Evolutionary conservation across 2,113 vertebrate genomes (phyloP).

Genomic region (Scortum barcoo): DNA sequence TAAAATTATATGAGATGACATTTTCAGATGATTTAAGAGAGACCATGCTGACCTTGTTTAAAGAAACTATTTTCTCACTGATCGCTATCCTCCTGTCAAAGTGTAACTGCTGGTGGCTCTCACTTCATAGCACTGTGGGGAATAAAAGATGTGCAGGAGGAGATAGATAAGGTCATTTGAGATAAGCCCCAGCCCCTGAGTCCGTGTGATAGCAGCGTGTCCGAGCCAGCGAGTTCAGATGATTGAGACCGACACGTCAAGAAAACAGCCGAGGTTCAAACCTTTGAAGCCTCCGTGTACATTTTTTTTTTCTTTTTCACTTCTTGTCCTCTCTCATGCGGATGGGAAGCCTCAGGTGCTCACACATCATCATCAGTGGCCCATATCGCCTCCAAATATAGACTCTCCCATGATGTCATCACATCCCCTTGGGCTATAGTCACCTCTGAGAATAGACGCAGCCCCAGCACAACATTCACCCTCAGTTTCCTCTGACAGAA

Average conservation of each 20-base stretch:
- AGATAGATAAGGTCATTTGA: constrained; percentile 57
- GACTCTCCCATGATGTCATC: constrained; percentile 73
- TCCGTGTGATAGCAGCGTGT: constrained; percentile 41
- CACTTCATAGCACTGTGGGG: constrained; percentile 15
- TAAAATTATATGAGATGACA: not conserved
- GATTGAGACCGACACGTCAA: constrained; percentile 48
- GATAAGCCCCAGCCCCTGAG: constrained; percentile 58
- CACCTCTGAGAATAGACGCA: constrained; percentile 62
- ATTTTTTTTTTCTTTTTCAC: constrained; percentile 17
- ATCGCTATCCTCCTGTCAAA: constrained; percentile 51
- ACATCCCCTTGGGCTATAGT: constrained; percentile 39
- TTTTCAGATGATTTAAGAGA: constrained; percentile 24
- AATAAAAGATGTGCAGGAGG: constrained; percentile 43
- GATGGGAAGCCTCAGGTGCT: constrained; percentile 74
- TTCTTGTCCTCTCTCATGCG: constrained; percentile 32
- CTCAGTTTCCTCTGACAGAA: constrained; percentile 21
- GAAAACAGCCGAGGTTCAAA: constrained; percentile 1
- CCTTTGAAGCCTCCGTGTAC: constrained; percentile 28
- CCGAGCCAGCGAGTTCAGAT: constrained; percentile 17
- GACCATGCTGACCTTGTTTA: constrained; percentile 47
- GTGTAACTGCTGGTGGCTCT: constrained; percentile 43
- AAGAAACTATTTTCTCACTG: constrained; percentile 51
- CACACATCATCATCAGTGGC: constrained; percentile 69
- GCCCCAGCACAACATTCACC: constrained; percentile 17
- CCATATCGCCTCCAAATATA: constrained; percentile 79